Percentiles rank a stretch among this genome's conserved stretches.
Evolutionary conservation across 2,888 invertebrate genomes (phyloP).

Genomic region (Ischnura elegans): DNA sequence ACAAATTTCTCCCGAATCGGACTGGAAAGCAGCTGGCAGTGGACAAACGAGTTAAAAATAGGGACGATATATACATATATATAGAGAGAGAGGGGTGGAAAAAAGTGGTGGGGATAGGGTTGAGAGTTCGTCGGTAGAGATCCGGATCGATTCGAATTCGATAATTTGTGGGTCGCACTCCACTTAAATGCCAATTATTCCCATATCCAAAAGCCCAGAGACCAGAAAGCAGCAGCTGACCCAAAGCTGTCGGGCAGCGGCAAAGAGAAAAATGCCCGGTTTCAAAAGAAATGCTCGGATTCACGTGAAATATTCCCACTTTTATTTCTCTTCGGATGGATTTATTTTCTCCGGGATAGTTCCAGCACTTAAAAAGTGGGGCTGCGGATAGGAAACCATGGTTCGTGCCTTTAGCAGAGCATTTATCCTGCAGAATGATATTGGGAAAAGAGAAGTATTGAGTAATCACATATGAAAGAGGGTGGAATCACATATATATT

Average conservation of each 20-base stretch:
- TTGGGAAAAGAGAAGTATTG: neutral
- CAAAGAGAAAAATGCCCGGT: neutral
- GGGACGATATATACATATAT: neutral
- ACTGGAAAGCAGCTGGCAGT: neutral
- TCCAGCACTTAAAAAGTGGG: neutral
- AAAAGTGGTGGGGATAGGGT: neutral
- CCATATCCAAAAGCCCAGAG: neutral
- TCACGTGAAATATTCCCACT: neutral
- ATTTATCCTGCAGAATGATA: neutral
- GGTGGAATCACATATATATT: too few species aligned
- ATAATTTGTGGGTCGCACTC: constrained; percentile 27
- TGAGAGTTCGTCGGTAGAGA: neutral
- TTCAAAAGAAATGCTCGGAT: neutral
- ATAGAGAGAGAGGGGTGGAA: neutral
- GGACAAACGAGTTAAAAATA: neutral
- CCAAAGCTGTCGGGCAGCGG: neutral
- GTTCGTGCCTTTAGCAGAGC: neutral
- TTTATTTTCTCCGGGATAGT: neutral
- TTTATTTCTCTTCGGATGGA: neutral
- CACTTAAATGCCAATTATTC: constrained; percentile 17
- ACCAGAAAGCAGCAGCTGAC: neutral
- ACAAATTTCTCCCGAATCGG: neutral
- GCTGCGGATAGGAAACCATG: too few species aligned
- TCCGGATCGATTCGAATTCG: neutral
- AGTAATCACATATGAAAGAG: too few species aligned